phyloP scores from a whole-genome alignment of 2,888 invertebrate genomes.

The Drosophila fulvimacula region DNA sequence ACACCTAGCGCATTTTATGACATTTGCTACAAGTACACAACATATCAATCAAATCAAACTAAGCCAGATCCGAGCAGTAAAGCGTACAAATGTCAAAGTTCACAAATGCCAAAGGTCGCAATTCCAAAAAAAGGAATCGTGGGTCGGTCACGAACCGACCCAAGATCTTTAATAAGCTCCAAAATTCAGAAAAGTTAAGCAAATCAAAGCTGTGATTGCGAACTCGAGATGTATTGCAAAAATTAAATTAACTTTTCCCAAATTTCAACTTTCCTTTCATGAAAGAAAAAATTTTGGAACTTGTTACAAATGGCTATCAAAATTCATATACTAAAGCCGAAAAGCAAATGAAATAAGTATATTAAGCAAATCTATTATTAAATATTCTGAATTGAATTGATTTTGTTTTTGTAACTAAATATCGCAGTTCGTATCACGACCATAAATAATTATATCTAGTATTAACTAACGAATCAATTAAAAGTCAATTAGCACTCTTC shows the following conservation, averaged over 20 bases:
- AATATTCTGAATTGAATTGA: too few relatives aligned
- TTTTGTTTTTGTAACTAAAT: too few relatives aligned
- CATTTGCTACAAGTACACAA: constrained; percentile 42
- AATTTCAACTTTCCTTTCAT: neutral
- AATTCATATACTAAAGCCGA: too few relatives aligned
- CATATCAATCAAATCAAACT: constrained; percentile 46
- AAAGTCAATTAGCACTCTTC: too few relatives aligned
- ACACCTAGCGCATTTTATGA: constrained; percentile 52
- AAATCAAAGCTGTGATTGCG: neutral
- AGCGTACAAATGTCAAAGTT: neutral
- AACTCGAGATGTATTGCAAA: too few relatives aligned
- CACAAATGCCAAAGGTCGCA: constrained; percentile 63
- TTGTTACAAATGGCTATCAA: too few relatives aligned
- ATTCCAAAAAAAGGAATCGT: constrained; percentile 25
- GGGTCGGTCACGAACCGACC: constrained; percentile 51
- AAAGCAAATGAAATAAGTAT: too few relatives aligned
- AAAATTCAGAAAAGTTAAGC: neutral
- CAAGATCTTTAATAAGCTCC: constrained; percentile 11
- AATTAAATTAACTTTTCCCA: neutral
- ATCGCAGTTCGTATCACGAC: too few relatives aligned
- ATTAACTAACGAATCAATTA: too few relatives aligned
- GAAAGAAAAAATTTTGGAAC: neutral
- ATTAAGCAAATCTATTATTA: too few relatives aligned
- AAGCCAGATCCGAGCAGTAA: constrained; percentile 7
- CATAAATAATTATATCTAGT: too few relatives aligned